Evolutionary conservation across 2,113 vertebrate genomes (phyloP).

Genomic region (Boleophthalmus pectinirostris): DNA sequence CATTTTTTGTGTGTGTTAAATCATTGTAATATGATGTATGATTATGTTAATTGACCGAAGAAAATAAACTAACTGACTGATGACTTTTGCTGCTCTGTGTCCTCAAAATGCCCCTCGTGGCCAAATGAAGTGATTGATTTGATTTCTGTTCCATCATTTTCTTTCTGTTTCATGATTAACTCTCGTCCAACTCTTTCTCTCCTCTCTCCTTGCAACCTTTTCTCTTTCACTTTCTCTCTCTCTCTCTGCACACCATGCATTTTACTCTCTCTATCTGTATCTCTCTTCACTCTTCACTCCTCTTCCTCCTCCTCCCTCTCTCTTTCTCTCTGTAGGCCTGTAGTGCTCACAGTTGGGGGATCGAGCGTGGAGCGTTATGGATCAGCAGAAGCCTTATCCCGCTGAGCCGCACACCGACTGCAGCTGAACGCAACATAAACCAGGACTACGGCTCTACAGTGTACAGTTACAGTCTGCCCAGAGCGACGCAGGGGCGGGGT

Average conservation of each 20-base stretch:
- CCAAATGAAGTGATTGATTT: too few species aligned
- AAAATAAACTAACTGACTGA: too few species aligned
- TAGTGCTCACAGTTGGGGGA: not conserved
- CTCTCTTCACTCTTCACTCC: not conserved
- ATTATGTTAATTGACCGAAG: too few species aligned
- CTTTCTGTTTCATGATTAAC: too few species aligned
- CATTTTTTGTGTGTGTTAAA: too few species aligned
- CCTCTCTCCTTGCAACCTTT: not conserved
- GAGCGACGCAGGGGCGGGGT: too few species aligned
- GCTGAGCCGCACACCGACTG: not conserved
- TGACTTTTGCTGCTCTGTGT: too few species aligned
- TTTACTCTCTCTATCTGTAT: not conserved
- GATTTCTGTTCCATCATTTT: too few species aligned
- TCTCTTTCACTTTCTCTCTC: not conserved
- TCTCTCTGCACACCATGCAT: too few species aligned
- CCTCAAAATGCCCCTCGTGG: too few species aligned
- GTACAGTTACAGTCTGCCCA: too few species aligned
- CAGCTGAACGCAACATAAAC: not conserved
- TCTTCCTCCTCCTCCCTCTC: not conserved
- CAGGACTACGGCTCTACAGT: not conserved
- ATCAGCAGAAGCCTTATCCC: not conserved
- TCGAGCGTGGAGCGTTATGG: not conserved
- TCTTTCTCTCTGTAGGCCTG: not conserved
- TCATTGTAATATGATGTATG: too few species aligned
- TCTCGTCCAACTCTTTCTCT: not conserved